Percentiles rank a stretch among this genome's conserved stretches.
These are phyloP conservation scores for Edolisoma coerulescens DNA, from an alignment of 2,113 vertebrate genomes.

Conservation along the genomic window DNA sequence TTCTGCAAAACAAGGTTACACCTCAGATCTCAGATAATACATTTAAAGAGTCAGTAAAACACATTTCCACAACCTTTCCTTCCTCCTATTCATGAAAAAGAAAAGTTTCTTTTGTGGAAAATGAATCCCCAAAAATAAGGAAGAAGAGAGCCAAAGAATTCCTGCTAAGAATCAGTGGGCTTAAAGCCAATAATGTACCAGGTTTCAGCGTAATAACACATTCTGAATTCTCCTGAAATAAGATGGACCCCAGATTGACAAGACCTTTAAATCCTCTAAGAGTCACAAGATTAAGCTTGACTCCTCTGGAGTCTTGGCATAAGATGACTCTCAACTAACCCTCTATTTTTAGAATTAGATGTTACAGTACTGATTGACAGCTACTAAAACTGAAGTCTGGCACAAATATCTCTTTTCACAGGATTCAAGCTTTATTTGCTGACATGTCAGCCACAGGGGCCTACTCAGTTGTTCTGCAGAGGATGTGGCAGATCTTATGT, in stretches of 20 bases:
- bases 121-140: not conserved
- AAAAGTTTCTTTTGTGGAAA: not conserved
- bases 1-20: not conserved
- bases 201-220: not conserved
- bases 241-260: not conserved
- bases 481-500: not conserved
- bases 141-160: not conserved
- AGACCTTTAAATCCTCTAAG: not conserved
- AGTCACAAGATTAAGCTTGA: not conserved
- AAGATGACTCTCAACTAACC: not conserved
- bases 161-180: not conserved
- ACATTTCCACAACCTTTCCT: not conserved
- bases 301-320: not conserved
- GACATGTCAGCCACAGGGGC: not conserved
- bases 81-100: not conserved
- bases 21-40: not conserved
- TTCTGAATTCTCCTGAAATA: not conserved
- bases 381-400: constrained; percentile 12
- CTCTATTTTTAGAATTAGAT: constrained; percentile 2
- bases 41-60: not conserved
- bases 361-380: not conserved
- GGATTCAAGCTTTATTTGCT: not conserved
- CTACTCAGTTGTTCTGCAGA: not conserved
- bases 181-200: not conserved
- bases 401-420: not conserved